phyloP scores from a whole-genome alignment of 2,888 invertebrate genomes.

The Cheilosia vulpina region DNA sequence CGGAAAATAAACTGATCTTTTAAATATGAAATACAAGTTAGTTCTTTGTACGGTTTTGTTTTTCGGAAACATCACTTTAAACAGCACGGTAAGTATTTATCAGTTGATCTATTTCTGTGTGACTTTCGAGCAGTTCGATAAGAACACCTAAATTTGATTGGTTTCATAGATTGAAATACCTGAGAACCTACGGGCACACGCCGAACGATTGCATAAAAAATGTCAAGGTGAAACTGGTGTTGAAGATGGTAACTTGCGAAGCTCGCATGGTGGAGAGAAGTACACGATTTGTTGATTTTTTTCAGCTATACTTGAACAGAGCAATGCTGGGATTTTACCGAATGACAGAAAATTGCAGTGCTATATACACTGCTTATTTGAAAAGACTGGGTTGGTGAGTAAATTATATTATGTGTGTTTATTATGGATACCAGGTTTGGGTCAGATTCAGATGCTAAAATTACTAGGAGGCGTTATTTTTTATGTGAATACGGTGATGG shows the following conservation, averaged over 20 bases:
- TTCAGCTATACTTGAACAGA: slow-evolving; percentile 76
- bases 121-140: too few species aligned
- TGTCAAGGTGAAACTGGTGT: slow-evolving; percentile 79
- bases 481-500: too few species aligned
- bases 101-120: not conserved
- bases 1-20: not conserved
- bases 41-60: slow-evolving; percentile 27
- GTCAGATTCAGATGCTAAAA: too few species aligned
- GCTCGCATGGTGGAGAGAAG: slow-evolving; percentile 12
- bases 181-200: slow-evolving; percentile 77
- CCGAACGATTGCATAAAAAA: slow-evolving; percentile 78
- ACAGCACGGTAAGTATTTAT: slow-evolving; percentile 33
- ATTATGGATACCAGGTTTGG: not conserved
- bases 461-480: too few species aligned
- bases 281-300: not conserved
- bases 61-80: slow-evolving; percentile 4
- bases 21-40: slow-evolving; percentile 43
- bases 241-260: slow-evolving; percentile 77
- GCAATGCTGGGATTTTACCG: slow-evolving; percentile 77
- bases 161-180: slow-evolving; percentile 79
- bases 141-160: not conserved
- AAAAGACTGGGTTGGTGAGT: slow-evolving; percentile 81
- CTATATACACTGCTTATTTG: slow-evolving; percentile 81
- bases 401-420: not conserved
- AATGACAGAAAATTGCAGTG: slow-evolving; percentile 79